These are phyloP conservation scores for Parasteatoda tepidariorum DNA, from an alignment of 1,140 invertebrate genomes.

Conservation along the genomic window DNA sequence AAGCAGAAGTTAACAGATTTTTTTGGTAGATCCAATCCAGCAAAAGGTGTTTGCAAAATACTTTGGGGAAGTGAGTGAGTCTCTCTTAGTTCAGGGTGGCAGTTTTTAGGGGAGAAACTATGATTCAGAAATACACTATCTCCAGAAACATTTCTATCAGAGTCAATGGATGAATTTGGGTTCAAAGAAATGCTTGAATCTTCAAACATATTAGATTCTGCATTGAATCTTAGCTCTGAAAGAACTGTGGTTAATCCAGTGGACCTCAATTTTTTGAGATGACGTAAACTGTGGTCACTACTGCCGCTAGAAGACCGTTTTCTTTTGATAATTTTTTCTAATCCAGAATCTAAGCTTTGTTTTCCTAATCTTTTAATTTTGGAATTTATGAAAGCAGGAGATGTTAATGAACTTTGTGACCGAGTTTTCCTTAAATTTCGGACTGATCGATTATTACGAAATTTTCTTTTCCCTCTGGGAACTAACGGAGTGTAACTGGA, in stretches of 20 bases:
- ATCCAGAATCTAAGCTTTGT: background rate
- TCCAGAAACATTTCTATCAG: background rate
- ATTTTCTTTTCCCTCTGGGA: slow-evolving; percentile 43
- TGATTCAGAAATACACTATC: slow-evolving; percentile 13
- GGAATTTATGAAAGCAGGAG: background rate
- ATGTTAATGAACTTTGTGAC: background rate
- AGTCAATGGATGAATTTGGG: background rate
- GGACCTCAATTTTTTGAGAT: background rate
- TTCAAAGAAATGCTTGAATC: background rate
- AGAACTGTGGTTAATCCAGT: slow-evolving; percentile 23
- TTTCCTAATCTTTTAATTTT: background rate
- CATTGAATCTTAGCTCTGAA: background rate
- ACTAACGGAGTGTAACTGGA: slow-evolving; percentile 31
- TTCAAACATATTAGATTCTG: too few species aligned
- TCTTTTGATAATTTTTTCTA: background rate
- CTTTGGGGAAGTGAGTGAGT: background rate
- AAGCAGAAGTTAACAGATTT: slow-evolving; percentile 37
- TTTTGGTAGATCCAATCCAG: background rate
- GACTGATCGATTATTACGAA: slow-evolving; percentile 14
- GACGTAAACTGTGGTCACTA: background rate
- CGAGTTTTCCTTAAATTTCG: slow-evolving; percentile 37
- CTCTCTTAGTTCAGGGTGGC: background rate
- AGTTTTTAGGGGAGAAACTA: background rate
- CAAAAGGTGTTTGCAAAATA: too few species aligned
- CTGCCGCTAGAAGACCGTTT: slow-evolving; percentile 20